Evolutionary conservation across 2,888 invertebrate species (phyloP), one percentile per base, ranked within the genome.

Genomic region (Drosophila formosana): DNA sequence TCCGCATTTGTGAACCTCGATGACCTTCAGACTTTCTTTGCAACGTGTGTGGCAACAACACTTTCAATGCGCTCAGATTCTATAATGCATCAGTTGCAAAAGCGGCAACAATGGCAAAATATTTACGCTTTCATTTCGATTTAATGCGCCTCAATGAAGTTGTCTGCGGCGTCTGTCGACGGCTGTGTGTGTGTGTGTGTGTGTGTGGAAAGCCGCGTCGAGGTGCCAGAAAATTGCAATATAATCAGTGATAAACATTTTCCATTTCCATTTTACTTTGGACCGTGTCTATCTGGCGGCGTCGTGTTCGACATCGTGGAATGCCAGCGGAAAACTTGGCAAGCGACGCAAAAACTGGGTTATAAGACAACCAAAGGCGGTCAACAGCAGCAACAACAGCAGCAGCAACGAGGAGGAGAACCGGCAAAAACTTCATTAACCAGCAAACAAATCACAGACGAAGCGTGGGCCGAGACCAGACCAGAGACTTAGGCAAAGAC

Each of bases 81-180:
- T 79, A 61, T 75, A 79, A 79, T 79, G 46, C 56, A 64, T 46
- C 52, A 49, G 37, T 23, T 23, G 46, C 39, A 46, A 18, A 30
- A 37, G 37, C n/a, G 4, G 39, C 39, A 28, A 47, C 32, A 55
- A 28, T 50, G 51, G 30, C 9, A 58, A 55, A 23, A 82, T 82
- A 80, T 89, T 86, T 89, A 89, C 85, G 85, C 85, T 85, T 85
- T 85, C 85, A 84, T 89, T 84, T 87, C 72, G 75, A 82, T 82
- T 80, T 85, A 87, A 85, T 78, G 84, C 65, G 66, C 52, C 53
- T 60, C 69, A 75, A 71, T 78, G 60, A 71, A 75, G 75, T 57
- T 63, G 70, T 65, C 37, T 41, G 37, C n/a, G 3, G 41, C 1
- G 18, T 18, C 34, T 32, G 49, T 18, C n/a, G n/a, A n/a, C n/a